A percentile compares a stretch with the other conserved stretches of the same genome.
phyloP scores from a whole-genome alignment of 2,797 vertebrate species.

The Catharus ustulatus region DNA sequence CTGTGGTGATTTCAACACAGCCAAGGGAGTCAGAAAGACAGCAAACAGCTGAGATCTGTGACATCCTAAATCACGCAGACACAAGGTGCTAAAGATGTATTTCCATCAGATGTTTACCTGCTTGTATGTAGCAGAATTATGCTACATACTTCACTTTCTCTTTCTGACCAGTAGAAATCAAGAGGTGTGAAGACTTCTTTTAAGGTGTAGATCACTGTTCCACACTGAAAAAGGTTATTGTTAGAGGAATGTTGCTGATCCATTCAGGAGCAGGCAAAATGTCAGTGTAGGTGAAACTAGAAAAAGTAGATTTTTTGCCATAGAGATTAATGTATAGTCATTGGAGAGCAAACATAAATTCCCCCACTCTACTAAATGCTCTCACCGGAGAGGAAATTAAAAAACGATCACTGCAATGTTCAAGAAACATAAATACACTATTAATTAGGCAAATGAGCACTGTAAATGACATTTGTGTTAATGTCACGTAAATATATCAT shows the following conservation, averaged over 20 bases:
- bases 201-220: background rate
- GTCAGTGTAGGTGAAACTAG: background rate
- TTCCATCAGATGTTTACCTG: background rate
- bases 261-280: slow-evolving; percentile 14
- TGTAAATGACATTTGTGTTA: slow-evolving; percentile 30
- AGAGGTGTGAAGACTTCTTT: background rate
- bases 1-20: slow-evolving; percentile 47
- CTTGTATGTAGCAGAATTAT: background rate
- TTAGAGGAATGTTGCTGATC: background rate
- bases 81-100: background rate
- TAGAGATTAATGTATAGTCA: background rate
- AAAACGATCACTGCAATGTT: slow-evolving; percentile 18
- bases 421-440: slow-evolving; percentile 49
- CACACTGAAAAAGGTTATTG: background rate
- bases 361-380: slow-evolving; percentile 10
- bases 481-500: slow-evolving; percentile 38
- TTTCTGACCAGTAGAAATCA: background rate
- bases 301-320: background rate
- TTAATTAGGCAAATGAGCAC: slow-evolving; percentile 45
- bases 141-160: background rate
- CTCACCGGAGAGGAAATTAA: slow-evolving; percentile 39
- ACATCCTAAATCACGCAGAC: background rate
- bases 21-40: slow-evolving; percentile 33
- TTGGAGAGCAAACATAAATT: slow-evolving; percentile 23
- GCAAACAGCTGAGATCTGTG: slow-evolving; percentile 36